phyloP scores from a whole-genome alignment of 2,797 vertebrate species.

The Brotula barbata region DNA sequence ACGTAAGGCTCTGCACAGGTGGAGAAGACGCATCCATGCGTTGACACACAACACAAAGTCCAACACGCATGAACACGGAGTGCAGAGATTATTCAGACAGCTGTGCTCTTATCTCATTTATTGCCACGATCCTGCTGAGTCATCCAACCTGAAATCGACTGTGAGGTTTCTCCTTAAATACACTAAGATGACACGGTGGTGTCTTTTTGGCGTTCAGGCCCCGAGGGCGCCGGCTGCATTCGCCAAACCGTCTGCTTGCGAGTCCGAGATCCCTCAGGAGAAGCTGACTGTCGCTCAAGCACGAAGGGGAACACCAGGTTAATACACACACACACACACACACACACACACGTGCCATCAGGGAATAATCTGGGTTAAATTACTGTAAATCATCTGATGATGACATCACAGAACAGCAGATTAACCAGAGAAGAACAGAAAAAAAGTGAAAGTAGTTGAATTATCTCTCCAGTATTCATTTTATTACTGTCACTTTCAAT shows the following conservation, averaged over 20 bases:
- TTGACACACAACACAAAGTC: conserved; percentile 59
- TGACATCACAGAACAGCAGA: not conserved
- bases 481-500: too few species aligned
- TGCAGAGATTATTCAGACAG: conserved; percentile 9
- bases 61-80: conserved; percentile 11
- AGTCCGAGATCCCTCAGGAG: conserved; percentile 84
- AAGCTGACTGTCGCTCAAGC: conserved; percentile 92
- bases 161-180: too few species aligned
- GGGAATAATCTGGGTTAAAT: too few species aligned
- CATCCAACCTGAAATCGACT: not conserved
- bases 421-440: not conserved
- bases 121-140: too few species aligned
- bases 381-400: not conserved
- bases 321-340: too few species aligned
- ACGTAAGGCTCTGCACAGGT: too few species aligned
- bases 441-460: not conserved
- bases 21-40: conserved; percentile 20
- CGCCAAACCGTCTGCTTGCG: conserved; percentile 83
- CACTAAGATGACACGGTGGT: too few species aligned
- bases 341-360: too few species aligned
- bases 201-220: conserved; percentile 75
- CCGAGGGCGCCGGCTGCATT: conserved; percentile 88
- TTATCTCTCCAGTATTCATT: not conserved
- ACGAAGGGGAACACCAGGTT: conserved; percentile 92
- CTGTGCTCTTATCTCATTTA: conserved; percentile 1